Base-by-base conservation (phyloP, 2,888 invertebrate genomes). In the Amphipyra berbera region DNA sequence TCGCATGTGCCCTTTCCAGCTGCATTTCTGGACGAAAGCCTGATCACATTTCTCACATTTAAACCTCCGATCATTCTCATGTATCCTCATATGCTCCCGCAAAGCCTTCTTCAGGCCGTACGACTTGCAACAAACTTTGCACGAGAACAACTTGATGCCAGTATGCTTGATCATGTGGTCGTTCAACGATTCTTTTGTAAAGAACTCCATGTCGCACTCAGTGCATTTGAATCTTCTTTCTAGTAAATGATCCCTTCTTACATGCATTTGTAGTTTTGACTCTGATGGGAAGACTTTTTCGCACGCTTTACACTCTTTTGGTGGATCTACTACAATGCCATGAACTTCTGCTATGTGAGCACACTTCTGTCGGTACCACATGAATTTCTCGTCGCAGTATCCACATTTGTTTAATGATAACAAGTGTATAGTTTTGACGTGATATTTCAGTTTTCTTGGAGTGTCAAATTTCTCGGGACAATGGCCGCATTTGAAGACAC, bases 1-100 rank as follows among this genome's bases (percentile, higher is more conserved):
- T 7, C 87, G 88, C 81, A 93, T 88, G 68, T 94, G 94, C 2
- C 82, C 83, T 50, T 86, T 86, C 73, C 89, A 86, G 44, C 88
- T 90, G 77, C 85, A 63, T 79, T 90, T 83, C 77, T 91, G 81
- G 27, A 87, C 78, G 40, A 86, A 82, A 56, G 78, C 75, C 37
- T 76, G 76, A 38, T 57, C 64, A 48, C 74, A 75, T 6, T 61
- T 52, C 0, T 68, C 60, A 40, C 86, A 86, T 33, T 75, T 68
- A 30, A 77, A 81, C n/a, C 75, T 61, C 13, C 78, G 74, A 33
- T 82, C 80, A 14, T 80, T 79, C 0, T 72, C 68, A 58, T 84
- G 86, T 35, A 75, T 75, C 2, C 85, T 70, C 84, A 89, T 76
- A 58, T 92, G 91, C 40, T 86, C 85, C 0, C 63, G 77, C 48